Evolutionary conservation across 2,888 invertebrate species (phyloP).

Genomic region (Alsophila aescularia): DNA sequence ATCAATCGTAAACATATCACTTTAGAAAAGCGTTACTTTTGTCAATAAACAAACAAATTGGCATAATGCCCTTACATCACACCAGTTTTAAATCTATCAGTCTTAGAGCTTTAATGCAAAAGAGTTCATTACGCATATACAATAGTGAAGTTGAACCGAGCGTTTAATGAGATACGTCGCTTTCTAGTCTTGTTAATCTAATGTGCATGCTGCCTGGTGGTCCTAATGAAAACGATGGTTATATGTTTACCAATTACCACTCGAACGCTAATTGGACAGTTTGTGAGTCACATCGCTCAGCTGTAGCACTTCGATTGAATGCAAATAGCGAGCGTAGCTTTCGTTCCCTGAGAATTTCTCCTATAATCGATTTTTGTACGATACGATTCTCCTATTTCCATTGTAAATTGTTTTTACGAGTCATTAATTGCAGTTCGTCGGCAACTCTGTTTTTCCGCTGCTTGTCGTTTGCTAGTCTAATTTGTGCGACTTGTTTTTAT

Average conservation of each 20-base stretch:
- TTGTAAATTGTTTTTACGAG: slow-evolving; percentile 33
- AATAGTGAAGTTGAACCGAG: slow-evolving; percentile 28
- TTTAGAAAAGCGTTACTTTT: slow-evolving; percentile 6
- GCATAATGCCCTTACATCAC: slow-evolving; percentile 5
- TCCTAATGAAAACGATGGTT: slow-evolving; percentile 44
- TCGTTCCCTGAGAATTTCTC: slow-evolving; percentile 20
- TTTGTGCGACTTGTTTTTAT: no score
- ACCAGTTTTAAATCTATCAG: slow-evolving; percentile 24
- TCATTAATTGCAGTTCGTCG: slow-evolving; percentile 5
- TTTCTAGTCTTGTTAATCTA: slow-evolving; percentile 50
- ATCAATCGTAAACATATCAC: neutral
- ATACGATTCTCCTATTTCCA: slow-evolving; percentile 6
- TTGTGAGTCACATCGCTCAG: slow-evolving; percentile 32
- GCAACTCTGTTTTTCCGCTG: slow-evolving; percentile 21
- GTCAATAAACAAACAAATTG: slow-evolving; percentile 6
- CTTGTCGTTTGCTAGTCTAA: slow-evolving; percentile 1
- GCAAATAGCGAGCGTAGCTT: slow-evolving; percentile 12
- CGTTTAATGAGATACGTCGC: slow-evolving; percentile 38
- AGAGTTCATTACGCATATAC: slow-evolving; percentile 29
- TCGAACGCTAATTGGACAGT: slow-evolving; percentile 28
- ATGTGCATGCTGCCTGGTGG: slow-evolving; percentile 42
- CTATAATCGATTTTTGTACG: slow-evolving; percentile 12
- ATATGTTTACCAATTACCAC: slow-evolving; percentile 33
- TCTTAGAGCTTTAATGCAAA: slow-evolving; percentile 22
- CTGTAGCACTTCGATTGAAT: slow-evolving; percentile 20